These are phyloP conservation scores for Sebastes nivosus DNA, from an alignment of 2,797 vertebrate genomes.

Conservation along the genomic window DNA sequence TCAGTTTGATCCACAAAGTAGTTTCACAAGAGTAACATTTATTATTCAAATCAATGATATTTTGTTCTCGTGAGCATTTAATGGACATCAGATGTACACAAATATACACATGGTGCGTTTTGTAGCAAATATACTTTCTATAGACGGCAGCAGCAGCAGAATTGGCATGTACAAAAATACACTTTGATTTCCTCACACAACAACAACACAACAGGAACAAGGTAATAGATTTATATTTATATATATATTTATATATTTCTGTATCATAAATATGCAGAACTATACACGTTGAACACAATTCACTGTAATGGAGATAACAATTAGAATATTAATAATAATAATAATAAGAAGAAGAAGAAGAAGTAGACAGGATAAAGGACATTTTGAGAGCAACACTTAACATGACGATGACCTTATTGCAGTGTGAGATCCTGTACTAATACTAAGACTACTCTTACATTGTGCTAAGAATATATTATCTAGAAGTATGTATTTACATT, in stretches of 20 bases:
- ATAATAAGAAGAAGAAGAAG: neutral
- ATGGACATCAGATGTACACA: constrained; percentile 70
- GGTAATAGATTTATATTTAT: constrained; percentile 82
- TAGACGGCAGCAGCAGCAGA: constrained; percentile 87
- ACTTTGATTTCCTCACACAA: constrained; percentile 84
- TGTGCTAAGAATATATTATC: neutral
- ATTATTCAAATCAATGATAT: constrained; percentile 62
- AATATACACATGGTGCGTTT: constrained; percentile 76
- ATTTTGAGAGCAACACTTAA: constrained; percentile 26
- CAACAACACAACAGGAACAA: constrained; percentile 68
- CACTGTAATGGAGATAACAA: constrained; percentile 77
- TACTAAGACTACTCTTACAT: neutral
- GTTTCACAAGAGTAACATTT: constrained; percentile 72
- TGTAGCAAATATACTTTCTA: constrained; percentile 81
- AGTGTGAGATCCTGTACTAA: neutral
- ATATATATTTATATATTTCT: constrained; percentile 82
- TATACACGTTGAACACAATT: constrained; percentile 82
- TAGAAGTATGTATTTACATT: neutral
- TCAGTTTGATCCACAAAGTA: neutral
- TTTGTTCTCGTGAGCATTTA: constrained; percentile 51
- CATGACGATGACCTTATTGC: constrained; percentile 21
- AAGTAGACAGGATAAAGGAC: constrained; percentile 29
- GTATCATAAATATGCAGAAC: constrained; percentile 89
- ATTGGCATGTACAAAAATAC: constrained; percentile 96
- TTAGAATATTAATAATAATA: constrained; percentile 38